Base-by-base conservation (phyloP, 2,797 vertebrate species). In the Spea hammondii region DNA sequence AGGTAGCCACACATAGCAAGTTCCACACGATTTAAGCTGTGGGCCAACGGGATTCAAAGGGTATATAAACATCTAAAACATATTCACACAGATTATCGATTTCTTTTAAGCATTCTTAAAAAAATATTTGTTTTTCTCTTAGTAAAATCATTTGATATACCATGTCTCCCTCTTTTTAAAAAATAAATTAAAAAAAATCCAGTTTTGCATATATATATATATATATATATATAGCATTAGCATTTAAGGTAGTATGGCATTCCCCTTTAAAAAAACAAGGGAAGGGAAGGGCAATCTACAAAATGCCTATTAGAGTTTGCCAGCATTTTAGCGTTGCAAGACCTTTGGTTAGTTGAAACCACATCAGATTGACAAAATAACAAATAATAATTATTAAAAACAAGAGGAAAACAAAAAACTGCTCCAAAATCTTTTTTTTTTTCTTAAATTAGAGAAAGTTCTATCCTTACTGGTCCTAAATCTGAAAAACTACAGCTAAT, bases 201-300 rank as follows among this genome's bases (percentile, higher is more conserved):
- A 93, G 92, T 96, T 97, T 98, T 97, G 97, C 97, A 96, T 97
- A 97, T 32, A 32, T 32, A 32, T 32, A 32, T 32, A 32, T 32
- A 32, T 32, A 32, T 32, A 32, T 32, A 32, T 32, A 32, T 96
- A 94, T 94, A 95, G 95, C 94, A 4, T 98, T 95, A 97, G 97
- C 95, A 94, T 98, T 99, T 99, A 99, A 99, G 97, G 97, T 99
- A 99, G 97, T 96, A 98, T 98, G 97, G 97, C 97, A 95, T 94
- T 93, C 91, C 95, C 95, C 95, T 91, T 91, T 68, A 84, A 93
- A 94, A 94, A 95, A 94, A 93, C 93, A 93, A 94, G 92, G 92
- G 91, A 88, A 32, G 93, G 79, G 75, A 69, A 77, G 75, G 79
- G 93, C 92, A 90, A 92, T 93, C 93, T 93, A 95, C 93, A 93